These are phyloP conservation scores for Ianthella basta DNA, from an alignment of 37 sponge, comb jelly and placozoan genomes.

Conservation along the genomic window DNA sequence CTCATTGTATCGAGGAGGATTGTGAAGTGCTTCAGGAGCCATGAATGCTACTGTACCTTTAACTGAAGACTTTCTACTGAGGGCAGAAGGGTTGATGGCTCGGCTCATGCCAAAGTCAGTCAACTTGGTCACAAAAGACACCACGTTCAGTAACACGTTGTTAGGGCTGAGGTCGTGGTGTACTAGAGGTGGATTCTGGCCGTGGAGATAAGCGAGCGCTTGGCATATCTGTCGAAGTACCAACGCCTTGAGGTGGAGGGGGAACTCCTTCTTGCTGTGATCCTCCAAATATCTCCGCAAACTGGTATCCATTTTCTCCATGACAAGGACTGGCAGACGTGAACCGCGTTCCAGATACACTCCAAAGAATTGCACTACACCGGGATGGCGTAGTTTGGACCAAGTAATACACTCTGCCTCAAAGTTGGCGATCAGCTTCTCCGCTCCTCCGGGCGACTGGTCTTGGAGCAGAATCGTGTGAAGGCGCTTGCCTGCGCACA, in stretches of 20 bases:
- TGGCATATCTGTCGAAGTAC: background rate
- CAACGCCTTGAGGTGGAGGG: background rate
- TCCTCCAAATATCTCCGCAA: background rate
- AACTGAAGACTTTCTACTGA: no score
- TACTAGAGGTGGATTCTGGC: background rate
- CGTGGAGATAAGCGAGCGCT: background rate
- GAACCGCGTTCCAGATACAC: background rate
- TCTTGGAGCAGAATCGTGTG: background rate
- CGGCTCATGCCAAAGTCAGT: conserved; percentile 8
- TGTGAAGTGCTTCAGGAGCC: no score
- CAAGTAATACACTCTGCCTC: background rate
- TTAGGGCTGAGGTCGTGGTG: conserved; percentile 16
- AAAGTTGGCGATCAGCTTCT: background rate
- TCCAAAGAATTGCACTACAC: conserved; percentile 17
- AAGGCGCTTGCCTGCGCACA: conserved; percentile 1
- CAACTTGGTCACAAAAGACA: background rate
- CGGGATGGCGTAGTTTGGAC: conserved; percentile 14
- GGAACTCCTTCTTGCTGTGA: background rate
- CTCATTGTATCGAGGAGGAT: no score
- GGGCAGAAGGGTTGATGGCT: background rate
- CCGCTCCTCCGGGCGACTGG: background rate
- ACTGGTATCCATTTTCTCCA: conserved; percentile 32
- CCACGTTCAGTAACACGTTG: background rate
- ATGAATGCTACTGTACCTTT: no score
- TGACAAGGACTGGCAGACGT: background rate